phyloP scores from a whole-genome alignment of 1,140 invertebrate genomes.

The Drosophila takahashii region DNA sequence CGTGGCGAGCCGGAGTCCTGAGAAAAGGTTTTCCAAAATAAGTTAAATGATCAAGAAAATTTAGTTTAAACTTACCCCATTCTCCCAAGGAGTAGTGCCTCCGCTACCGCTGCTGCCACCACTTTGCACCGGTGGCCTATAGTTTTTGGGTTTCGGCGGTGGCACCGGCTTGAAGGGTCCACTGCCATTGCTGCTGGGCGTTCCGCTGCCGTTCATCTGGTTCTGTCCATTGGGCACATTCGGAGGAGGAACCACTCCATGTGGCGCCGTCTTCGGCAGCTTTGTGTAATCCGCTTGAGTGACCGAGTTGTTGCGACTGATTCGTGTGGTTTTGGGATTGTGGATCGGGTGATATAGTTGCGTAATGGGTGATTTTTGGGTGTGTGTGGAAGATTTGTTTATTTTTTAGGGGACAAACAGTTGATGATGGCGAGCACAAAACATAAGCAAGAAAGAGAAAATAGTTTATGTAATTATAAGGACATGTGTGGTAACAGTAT shows the following conservation, averaged over 20 bases:
- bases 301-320: conserved; percentile 86
- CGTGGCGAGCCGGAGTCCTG: conserved; percentile 83
- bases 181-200: conserved; percentile 80
- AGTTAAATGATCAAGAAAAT: background rate
- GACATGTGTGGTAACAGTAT: conserved; percentile 48
- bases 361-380: conserved; percentile 27
- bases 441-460: conserved; percentile 74
- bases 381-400: conserved; percentile 10
- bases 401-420: conserved; percentile 23
- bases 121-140: conserved; percentile 88
- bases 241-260: conserved; percentile 67
- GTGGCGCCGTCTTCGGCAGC: conserved; percentile 71
- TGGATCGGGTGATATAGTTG: conserved; percentile 36
- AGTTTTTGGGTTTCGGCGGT: conserved; percentile 96
- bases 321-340: conserved; percentile 29
- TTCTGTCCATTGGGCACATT: conserved; percentile 56
- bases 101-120: conserved; percentile 68
- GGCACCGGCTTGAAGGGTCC: conserved; percentile 93
- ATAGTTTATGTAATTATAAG: conserved; percentile 65
- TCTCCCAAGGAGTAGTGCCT: conserved; percentile 75
- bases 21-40: conserved; percentile 3
- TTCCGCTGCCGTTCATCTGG: conserved; percentile 67
- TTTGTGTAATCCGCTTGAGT: conserved; percentile 86
- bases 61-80: conserved; percentile 69
- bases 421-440: conserved; percentile 56